A percentile compares a stretch with the other conserved stretches of the same genome.
phyloP scores from a whole-genome alignment of 2,888 invertebrate genomes.

The Labia minor region DNA sequence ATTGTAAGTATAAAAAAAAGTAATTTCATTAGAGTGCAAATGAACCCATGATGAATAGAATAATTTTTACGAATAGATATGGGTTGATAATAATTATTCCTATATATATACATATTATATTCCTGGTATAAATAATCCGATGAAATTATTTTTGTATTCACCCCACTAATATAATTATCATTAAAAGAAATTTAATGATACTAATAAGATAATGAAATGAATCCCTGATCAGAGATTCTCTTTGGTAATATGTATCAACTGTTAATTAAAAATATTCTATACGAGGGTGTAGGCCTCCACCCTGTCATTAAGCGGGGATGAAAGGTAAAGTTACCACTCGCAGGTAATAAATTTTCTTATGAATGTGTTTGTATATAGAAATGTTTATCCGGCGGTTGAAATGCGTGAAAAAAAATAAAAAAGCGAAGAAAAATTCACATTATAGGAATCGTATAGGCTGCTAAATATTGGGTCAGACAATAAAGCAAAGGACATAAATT shows the following conservation, averaged over 20 bases:
- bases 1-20: background rate
- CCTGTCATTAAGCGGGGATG: background rate
- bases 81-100: background rate
- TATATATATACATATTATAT: too few species aligned
- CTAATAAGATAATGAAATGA: background rate
- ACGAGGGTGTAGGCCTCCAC: background rate
- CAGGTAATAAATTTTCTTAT: background rate
- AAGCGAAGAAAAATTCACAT: background rate
- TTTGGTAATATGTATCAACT: background rate
- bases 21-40: background rate
- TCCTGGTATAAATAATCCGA: background rate
- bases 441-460: slow-evolving; percentile 7
- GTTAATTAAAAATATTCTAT: background rate
- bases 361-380: background rate
- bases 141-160: background rate
- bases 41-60: background rate
- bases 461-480: background rate
- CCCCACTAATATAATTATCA: slow-evolving; percentile 4
- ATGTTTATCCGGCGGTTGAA: background rate
- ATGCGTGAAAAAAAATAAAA: background rate
- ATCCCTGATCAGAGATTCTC: background rate
- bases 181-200: background rate
- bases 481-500: background rate
- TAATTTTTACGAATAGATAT: background rate
- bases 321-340: background rate